These are phyloP conservation scores for Rissa tridactyla DNA, from an alignment of 2,113 vertebrate species.

Conservation along the genomic window DNA sequence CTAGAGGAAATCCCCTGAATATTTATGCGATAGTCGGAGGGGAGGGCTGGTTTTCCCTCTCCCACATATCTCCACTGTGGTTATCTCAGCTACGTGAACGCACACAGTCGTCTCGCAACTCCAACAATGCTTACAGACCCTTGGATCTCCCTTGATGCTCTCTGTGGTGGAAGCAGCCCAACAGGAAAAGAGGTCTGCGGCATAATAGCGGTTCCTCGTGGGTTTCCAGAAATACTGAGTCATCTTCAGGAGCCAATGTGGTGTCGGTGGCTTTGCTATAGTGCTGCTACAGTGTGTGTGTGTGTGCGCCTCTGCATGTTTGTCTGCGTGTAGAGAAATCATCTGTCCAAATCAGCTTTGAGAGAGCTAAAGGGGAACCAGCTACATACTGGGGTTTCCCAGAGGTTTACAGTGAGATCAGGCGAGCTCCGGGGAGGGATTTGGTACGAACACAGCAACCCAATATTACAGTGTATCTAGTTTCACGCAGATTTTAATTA, in stretches of 20 bases:
- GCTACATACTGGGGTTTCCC: conserved; percentile 37
- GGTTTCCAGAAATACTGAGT: conserved; percentile 22
- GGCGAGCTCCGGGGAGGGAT: not conserved
- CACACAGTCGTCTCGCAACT: accelerated
- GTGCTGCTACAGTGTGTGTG: not conserved
- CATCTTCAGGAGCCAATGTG: not conserved
- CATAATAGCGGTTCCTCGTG: not conserved
- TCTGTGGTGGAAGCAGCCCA: not conserved
- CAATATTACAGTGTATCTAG: not conserved
- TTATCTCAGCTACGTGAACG: accelerated
- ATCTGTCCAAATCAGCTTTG: not conserved
- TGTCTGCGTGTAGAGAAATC: not conserved
- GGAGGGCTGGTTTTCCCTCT: not conserved
- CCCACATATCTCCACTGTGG: not conserved
- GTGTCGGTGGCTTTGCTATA: not conserved
- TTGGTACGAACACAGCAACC: not conserved
- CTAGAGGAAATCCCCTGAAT: conserved; percentile 58
- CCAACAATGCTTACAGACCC: not conserved
- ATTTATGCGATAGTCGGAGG: not conserved
- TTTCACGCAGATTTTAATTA: conserved; percentile 27
- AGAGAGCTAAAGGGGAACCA: not conserved
- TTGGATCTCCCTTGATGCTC: not conserved
- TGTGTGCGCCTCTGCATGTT: too few relatives aligned
- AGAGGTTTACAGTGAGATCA: conserved; percentile 32
- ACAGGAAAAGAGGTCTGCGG: not conserved